Evolutionary conservation across 2,888 invertebrate genomes (phyloP), one percentile per base, ranked within the genome.

Genomic region (Drosophila hamatofila): DNA sequence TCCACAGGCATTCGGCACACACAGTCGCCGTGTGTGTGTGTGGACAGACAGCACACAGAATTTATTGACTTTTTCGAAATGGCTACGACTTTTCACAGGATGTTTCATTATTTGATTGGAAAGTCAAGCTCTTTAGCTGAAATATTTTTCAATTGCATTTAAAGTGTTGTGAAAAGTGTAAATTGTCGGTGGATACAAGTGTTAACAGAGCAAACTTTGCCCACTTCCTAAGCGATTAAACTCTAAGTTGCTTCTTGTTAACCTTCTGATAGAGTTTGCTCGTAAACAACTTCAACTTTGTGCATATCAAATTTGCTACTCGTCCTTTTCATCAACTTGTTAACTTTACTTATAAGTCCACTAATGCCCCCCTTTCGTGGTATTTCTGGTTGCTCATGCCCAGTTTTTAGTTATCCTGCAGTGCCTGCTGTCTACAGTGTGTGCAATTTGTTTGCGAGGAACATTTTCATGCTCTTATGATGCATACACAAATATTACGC

Each of bases 21-120:
- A 72, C 35, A 57, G 37, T 49, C 16, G 30, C 18, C 30, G n/a
- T 39, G 39, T 39, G 37, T 39, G 37, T 16, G n/a, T 57, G 57
- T 58, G 59, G n/a, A n/a, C 35, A 27, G 59, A 62, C 58, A 52
- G 46, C 48, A 46, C 52, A 54, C 11, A 41, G 46, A 67, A 49
- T 71, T 75, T 67, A 79, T 77, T 79, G 80, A 79, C 71, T 71
- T 66, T 74, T 66, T 57, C 25, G 54, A 58, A 77, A 63, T 57
- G 65, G 49, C 52, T 44, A 52, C 58, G 48, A 52, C 54, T 60
- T 69, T 65, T 60, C 41, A 44, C 62, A 44, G 78, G 12, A 42
- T 48, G 54, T 69, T 65, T 63, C 49, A 59, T 54, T 74, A 67
- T 61, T 48, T 67, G 49, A 73, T 30, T 63, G 60, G 37, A 44